Evolutionary conservation across 2,888 invertebrate genomes (phyloP), one percentile per base, ranked within the genome.

Genomic region (Poecilobothrus nobilitatus): DNA sequence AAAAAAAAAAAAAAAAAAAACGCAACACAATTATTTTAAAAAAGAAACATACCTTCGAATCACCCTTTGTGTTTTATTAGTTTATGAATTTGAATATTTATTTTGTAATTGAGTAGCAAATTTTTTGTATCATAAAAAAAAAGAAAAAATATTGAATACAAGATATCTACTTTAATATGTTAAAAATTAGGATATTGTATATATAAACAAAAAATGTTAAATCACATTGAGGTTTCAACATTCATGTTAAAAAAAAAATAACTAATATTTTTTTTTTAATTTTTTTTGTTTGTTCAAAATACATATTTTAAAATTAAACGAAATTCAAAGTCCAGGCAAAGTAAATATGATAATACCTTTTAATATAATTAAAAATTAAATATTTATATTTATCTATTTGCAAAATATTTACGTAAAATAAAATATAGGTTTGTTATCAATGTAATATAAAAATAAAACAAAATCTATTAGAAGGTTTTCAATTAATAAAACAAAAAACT

Each of bases 11-110:
- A 27, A 4, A 27, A 27, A 4, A 4, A 27, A 27, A 61, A 65
- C 33, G 34, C 64, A 63, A 66, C 62, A 66, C 33, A 66, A 71
- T 33, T 21, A 20, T 12, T 9, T 63, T 41, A 27, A 5, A 64
- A 66, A 41, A 69, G 63, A 74, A 75, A 79, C 80, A 74, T 78
- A 80, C 80, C 80, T 80, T 80, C 69, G 80, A 78, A 73, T 79
- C 80, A 74, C 80, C 79, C 80, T 80, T 75, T 67, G 67, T 68
- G 12, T 69, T 67, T 67, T 18, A 34, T 27, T 21, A 27, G 63
- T 10, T 63, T 22, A 27, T 27, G 22, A 22, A 63, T 64, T 64
- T 64, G 64, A 18, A 34, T 65, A 67, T 61, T n/a, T 61, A 53
- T 61, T 61, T 68, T 70, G 70, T 67, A 67, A 69, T 69, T 66